Conservation (phyloP, 2,113 vertebrate genomes). For the Crotalus tigris region DNA sequence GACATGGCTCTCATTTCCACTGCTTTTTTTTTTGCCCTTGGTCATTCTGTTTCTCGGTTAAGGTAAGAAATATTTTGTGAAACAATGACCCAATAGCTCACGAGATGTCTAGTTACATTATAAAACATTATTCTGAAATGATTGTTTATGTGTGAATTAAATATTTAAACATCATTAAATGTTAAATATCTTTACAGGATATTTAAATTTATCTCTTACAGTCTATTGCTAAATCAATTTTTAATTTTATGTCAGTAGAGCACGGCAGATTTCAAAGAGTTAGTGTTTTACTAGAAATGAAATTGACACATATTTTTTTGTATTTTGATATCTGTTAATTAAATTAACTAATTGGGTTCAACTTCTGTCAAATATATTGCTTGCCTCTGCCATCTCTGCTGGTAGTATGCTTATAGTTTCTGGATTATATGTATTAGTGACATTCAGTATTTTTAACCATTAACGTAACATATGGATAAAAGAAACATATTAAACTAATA, state of each 20-base stretch:
- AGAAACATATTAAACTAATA: not conserved
- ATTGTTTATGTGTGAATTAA: not conserved
- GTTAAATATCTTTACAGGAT: not conserved
- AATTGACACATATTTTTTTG: not conserved
- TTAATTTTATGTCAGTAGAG: not conserved
- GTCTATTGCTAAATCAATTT: not conserved
- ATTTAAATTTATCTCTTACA: no score
- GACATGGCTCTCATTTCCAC: not conserved
- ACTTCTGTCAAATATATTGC: not conserved
- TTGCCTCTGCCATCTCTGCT: not conserved
- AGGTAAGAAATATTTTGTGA: not conserved
- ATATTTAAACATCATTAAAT: not conserved
- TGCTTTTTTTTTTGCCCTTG: not conserved
- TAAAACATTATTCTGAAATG: not conserved
- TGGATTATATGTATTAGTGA: not conserved
- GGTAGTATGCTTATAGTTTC: not conserved
- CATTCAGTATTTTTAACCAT: not conserved
- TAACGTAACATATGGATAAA: not conserved
- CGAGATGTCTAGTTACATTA: not conserved
- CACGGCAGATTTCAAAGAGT: not conserved
- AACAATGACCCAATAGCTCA: not conserved
- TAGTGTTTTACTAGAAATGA: not conserved
- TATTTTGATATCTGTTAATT: not conserved
- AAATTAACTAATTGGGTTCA: not conserved
- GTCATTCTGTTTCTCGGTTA: not conserved